phyloP scores from a whole-genome alignment of 2,113 vertebrate genomes.

The Cacatua alba region DNA sequence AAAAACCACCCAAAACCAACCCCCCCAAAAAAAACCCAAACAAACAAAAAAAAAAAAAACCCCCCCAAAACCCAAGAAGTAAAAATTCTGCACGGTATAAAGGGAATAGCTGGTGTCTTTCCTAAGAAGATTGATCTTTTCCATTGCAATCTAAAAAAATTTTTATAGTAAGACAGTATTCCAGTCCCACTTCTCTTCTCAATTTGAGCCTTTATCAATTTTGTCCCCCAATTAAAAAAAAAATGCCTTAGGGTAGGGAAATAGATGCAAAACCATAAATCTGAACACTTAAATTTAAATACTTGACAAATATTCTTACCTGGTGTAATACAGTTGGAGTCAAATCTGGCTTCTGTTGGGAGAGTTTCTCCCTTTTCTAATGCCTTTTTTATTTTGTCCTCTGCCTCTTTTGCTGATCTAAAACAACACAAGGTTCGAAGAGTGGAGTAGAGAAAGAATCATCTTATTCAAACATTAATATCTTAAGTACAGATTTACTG shows the following conservation, averaged over 20 bases:
- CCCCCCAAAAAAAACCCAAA: no score
- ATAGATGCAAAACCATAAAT: background rate
- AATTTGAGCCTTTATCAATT: background rate
- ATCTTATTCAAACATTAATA: background rate
- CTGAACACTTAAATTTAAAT: background rate
- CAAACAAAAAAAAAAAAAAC: no score
- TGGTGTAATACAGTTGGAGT: constrained; percentile 98
- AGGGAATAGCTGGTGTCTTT: background rate
- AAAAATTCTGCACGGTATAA: background rate
- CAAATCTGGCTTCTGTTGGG: constrained; percentile 94
- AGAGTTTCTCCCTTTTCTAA: constrained; percentile 96
- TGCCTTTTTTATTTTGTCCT: constrained; percentile 98
- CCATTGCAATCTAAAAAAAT: background rate
- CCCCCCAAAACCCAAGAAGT: background rate
- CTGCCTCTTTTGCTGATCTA: constrained; percentile 97
- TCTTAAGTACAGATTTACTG: background rate
- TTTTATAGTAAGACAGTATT: background rate
- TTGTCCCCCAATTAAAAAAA: background rate
- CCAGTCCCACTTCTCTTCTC: background rate
- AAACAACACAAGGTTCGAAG: background rate
- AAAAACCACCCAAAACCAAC: no score
- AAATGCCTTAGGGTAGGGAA: background rate
- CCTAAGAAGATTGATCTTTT: background rate
- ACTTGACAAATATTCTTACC: constrained; percentile 72
- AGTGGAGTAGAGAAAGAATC: background rate